Percentiles rank a stretch among this genome's conserved stretches.
phyloP scores from a whole-genome alignment of 1,140 invertebrate species.

The Eulimnadia texana region DNA sequence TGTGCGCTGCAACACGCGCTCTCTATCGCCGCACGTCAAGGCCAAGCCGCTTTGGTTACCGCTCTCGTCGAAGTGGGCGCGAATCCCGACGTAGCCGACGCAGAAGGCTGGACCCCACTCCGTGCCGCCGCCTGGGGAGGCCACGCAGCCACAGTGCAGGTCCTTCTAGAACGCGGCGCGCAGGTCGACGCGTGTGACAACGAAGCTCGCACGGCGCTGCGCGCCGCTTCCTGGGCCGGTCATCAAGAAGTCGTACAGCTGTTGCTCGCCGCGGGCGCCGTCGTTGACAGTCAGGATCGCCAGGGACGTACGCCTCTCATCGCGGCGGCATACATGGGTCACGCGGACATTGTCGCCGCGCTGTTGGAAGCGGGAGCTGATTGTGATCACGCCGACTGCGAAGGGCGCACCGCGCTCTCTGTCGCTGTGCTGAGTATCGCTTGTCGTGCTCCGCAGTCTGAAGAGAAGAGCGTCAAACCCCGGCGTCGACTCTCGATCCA shows the following conservation, averaged over 20 bases:
- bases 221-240: slow-evolving; percentile 80
- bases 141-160: slow-evolving; percentile 57
- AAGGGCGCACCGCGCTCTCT: slow-evolving; percentile 80
- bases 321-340: slow-evolving; percentile 63
- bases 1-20: slow-evolving; percentile 5
- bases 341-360: slow-evolving; percentile 78
- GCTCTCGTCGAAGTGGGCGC: slow-evolving; percentile 50
- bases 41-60: slow-evolving; percentile 9
- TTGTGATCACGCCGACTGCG: slow-evolving; percentile 74
- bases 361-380: slow-evolving; percentile 69
- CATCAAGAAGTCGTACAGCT: slow-evolving; percentile 72
- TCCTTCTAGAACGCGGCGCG: slow-evolving; percentile 55
- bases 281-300: slow-evolving; percentile 65
- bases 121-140: slow-evolving; percentile 58
- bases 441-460: neutral
- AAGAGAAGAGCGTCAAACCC: neutral
- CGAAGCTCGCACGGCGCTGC: slow-evolving; percentile 73
- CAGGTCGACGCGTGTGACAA: slow-evolving; percentile 67
- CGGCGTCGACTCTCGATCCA: neutral
- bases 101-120: slow-evolving; percentile 35
- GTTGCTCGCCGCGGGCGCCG: slow-evolving; percentile 60
- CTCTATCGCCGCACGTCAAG: slow-evolving; percentile 11
- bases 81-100: slow-evolving; percentile 34
- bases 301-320: slow-evolving; percentile 70
- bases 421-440: slow-evolving; percentile 76